Evolutionary conservation across 2,113 vertebrate species (phyloP).

Genomic region (Oreocharis arfaki): DNA sequence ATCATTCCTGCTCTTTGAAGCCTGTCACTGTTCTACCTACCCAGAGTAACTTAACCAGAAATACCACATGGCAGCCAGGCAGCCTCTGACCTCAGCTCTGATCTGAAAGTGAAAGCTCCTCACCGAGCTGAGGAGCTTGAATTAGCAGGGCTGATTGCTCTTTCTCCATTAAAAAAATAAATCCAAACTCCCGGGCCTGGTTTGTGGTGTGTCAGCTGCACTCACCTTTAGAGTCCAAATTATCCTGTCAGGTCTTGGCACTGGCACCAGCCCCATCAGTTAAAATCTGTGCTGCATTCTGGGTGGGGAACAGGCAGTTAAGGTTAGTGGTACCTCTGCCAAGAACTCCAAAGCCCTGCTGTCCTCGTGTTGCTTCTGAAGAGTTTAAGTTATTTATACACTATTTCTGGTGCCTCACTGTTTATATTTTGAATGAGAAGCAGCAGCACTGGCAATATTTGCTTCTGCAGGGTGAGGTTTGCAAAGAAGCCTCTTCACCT

Average conservation of each 20-base stretch:
- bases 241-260: neutral
- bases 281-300: neutral
- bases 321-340: neutral
- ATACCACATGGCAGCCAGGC: neutral
- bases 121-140: neutral
- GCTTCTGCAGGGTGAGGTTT: neutral
- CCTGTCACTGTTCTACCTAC: neutral
- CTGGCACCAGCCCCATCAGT: neutral
- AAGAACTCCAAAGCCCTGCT: neutral
- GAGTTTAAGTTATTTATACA: neutral
- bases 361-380: neutral
- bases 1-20: constrained; percentile 7
- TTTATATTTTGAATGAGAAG: neutral
- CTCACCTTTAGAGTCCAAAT: neutral
- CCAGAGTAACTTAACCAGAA: neutral
- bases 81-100: neutral
- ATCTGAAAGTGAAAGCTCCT: neutral
- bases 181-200: neutral
- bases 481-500: neutral
- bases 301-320: neutral
- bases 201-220: neutral
- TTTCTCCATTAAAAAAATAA: neutral
- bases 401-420: neutral
- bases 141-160: neutral
- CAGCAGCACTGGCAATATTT: neutral